Percentiles rank a stretch among this genome's conserved stretches.
These are phyloP conservation scores for Aurelia coerulea DNA, from an alignment of 30 jellyfish, hydroid and myxozoan genomes.

Conservation along the genomic window DNA sequence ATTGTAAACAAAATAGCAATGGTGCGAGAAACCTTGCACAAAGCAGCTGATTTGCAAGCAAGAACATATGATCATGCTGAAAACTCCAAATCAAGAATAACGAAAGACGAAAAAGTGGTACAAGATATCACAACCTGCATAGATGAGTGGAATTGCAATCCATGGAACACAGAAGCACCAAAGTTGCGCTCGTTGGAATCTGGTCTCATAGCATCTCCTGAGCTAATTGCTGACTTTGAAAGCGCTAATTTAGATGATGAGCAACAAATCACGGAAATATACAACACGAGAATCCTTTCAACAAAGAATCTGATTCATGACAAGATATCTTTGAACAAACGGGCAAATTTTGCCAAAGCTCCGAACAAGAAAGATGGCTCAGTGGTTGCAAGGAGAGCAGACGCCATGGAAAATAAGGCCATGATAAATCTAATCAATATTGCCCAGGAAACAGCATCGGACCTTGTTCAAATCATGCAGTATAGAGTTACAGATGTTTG, in stretches of 20 bases:
- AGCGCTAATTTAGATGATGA: too few species aligned
- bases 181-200: too few species aligned
- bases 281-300: background rate
- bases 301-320: background rate
- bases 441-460: slow-evolving; percentile 33
- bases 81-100: slow-evolving; percentile 18
- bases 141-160: too few species aligned
- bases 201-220: too few species aligned
- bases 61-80: slow-evolving; percentile 22
- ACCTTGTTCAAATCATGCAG: slow-evolving; percentile 36
- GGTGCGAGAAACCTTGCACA: slow-evolving; percentile 43
- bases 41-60: slow-evolving; percentile 7
- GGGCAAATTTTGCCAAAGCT: too few species aligned
- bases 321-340: background rate
- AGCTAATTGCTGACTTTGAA: too few species aligned
- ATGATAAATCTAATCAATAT: slow-evolving; percentile 10
- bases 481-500: slow-evolving; percentile 35
- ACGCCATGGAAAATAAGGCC: slow-evolving; percentile 14
- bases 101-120: slow-evolving; percentile 38
- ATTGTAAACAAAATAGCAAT: slow-evolving; percentile 20
- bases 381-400: too few species aligned
- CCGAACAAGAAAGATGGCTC: too few species aligned
- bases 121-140: slow-evolving; percentile 1
- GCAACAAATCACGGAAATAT: background rate
- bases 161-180: too few species aligned